Evolutionary conservation across 2,797 vertebrate species (phyloP), one percentile per base, ranked within the genome.

Genomic region (Peromyscus attwateri): DNA sequence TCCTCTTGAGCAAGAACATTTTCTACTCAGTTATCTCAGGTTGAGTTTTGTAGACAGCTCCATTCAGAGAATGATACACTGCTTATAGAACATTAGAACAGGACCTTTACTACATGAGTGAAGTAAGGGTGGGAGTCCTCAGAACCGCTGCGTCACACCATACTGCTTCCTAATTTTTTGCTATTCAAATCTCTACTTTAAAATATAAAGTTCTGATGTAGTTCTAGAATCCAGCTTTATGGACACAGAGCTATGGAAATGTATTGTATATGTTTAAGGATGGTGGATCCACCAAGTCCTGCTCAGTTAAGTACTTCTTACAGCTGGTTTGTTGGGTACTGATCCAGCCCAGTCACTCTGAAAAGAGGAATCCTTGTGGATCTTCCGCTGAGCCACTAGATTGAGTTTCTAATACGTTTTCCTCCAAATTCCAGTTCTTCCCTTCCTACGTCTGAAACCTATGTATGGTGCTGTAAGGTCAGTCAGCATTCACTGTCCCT

Each of bases 11-110:
- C 2, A 90, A 16, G 71, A 82, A 46, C 31, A 66, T 40, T 62
- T 87, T 87, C 40, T 40, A n/a, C n/a, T 62, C 70, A 81, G 8
- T 77, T 49, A 57, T 87, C 31, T 16, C 13, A n/a, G 34, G 27
- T 73, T 52, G 46, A 92, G 12, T 95, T 95, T 83, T 84, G 31
- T 23, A 94, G 77, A 68, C 34, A 25, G 60, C n/a, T 71, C 89
- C 46, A 89, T 52, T 77, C 31, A 40, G 37, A 25, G 16, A 91
- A 55, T 77, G 80, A 27, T 66, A 25, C 16, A 17, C 34, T 14
- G 5, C 10, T 43, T 25, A 55, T 25, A 82, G 87, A 73, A 62
- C 16, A 87, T 55, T 49, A 66, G 68, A 85, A 64, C 2, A 21
- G 76, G 46, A 64, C 16, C 79, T 10, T 70, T 52, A n/a, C 27